A percentile compares a stretch with the other conserved stretches of the same genome.
Evolutionary conservation across 2,888 invertebrate genomes (phyloP).

Genomic region (Eristalis pertinax): DNA sequence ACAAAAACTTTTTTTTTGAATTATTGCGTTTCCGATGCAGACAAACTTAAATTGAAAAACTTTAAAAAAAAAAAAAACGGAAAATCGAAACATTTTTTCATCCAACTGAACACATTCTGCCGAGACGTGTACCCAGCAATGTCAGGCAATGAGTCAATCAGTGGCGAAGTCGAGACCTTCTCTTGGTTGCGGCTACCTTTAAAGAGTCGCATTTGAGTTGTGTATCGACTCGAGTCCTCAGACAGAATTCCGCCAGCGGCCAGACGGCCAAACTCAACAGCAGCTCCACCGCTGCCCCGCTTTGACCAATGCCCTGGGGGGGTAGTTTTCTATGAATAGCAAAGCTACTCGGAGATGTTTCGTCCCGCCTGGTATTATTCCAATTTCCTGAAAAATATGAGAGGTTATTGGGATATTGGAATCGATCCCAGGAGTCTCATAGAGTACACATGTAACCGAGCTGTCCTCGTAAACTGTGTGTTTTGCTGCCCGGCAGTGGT

Average conservation of each 20-base stretch:
- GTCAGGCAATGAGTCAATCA: background rate
- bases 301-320: background rate
- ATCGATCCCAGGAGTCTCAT: constrained; percentile 27
- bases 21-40: constrained; percentile 14
- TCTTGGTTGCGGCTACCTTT: constrained; percentile 1
- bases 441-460: constrained; percentile 23
- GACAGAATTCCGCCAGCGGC: constrained; percentile 21
- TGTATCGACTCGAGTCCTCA: constrained; percentile 27
- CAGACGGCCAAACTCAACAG: constrained; percentile 1
- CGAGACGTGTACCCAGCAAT: background rate
- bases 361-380: constrained; percentile 50
- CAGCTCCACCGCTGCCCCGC: background rate
- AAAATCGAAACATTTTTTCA: constrained; percentile 12
- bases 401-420: constrained; percentile 40
- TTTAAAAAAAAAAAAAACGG: background rate
- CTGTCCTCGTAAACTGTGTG: constrained; percentile 4
- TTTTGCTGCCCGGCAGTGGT: background rate
- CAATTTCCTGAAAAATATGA: constrained; percentile 53
- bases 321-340: constrained; percentile 35
- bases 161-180: background rate
- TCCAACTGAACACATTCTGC: background rate
- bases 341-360: constrained; percentile 16
- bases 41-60: constrained; percentile 21
- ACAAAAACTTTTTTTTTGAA: constrained; percentile 17
- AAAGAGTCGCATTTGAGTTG: constrained; percentile 34